phyloP scores from a whole-genome alignment of 2,113 vertebrate genomes.

The Epinephelus fuscoguttatus region DNA sequence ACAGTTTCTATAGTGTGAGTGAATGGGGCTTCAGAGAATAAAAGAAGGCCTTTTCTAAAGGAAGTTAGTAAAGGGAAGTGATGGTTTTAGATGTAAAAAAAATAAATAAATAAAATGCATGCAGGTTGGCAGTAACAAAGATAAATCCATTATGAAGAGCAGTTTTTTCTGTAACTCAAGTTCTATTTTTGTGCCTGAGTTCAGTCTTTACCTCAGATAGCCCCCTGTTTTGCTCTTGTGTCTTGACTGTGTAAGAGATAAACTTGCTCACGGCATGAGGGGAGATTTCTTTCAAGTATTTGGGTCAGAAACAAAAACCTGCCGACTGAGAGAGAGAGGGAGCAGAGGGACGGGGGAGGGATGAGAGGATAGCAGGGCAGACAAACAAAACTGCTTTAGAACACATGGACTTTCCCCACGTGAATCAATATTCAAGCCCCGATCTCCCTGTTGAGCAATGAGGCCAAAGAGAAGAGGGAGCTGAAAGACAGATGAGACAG shows the following conservation, averaged over 20 bases:
- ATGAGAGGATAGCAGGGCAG: constrained; percentile 65
- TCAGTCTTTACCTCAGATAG: constrained; percentile 38
- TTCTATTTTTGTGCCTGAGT: not conserved
- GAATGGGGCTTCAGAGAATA: not conserved
- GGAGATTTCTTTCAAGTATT: constrained; percentile 72
- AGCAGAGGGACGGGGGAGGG: constrained; percentile 23
- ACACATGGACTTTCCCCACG: constrained; percentile 78
- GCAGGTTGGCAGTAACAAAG: not conserved
- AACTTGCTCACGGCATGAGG: constrained; percentile 58
- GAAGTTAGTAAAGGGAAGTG: not conserved
- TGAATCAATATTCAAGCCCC: constrained; percentile 84
- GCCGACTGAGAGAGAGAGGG: constrained; percentile 36
- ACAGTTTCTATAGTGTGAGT: not conserved
- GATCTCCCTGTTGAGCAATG: constrained; percentile 76
- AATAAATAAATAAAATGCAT: too few relatives aligned
- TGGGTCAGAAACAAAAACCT: constrained; percentile 82
- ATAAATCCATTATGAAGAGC: not conserved
- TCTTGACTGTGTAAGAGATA: constrained; percentile 38
- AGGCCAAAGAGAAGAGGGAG: constrained; percentile 74
- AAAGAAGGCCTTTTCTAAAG: constrained; percentile 9
- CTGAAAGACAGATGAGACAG: constrained; percentile 64
- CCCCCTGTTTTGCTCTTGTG: not conserved
- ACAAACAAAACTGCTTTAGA: constrained; percentile 78
- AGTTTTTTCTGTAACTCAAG: not conserved
- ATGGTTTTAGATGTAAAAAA: constrained; percentile 1